phyloP scores from a whole-genome alignment of 2,113 vertebrate genomes.

The Sterna hirundo region DNA sequence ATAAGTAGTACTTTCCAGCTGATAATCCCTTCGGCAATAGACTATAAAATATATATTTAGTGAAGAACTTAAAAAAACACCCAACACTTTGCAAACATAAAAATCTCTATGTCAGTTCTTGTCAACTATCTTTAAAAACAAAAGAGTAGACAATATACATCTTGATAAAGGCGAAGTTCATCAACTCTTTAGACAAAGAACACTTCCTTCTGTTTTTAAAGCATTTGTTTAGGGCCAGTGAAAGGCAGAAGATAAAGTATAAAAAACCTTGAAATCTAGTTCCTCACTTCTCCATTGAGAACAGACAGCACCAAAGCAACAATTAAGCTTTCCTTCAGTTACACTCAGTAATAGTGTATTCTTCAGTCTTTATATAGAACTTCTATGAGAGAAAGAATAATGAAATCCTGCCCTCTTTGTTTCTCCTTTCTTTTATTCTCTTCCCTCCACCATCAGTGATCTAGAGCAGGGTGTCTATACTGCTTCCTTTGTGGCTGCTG shows the following conservation, averaged over 20 bases:
- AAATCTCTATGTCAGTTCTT: neutral
- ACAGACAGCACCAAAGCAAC: neutral
- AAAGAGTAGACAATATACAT: neutral
- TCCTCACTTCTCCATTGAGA: neutral
- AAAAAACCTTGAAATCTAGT: neutral
- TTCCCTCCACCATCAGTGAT: neutral
- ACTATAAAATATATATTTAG: neutral
- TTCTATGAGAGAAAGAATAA: neutral
- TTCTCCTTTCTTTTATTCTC: neutral
- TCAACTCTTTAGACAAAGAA: neutral
- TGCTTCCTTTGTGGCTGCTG: neutral
- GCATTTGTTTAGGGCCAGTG: neutral
- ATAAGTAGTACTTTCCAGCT: neutral
- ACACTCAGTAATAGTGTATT: neutral
- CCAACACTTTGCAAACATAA: neutral
- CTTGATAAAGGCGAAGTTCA: neutral
- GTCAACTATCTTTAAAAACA: neutral
- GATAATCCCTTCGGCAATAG: neutral
- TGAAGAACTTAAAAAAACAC: neutral
- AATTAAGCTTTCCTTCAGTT: neutral
- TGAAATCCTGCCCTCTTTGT: neutral
- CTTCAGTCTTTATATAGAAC: neutral
- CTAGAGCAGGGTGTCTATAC: neutral
- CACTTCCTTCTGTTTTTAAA: neutral
- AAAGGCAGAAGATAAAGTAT: neutral